Evolutionary conservation across 2,797 vertebrate genomes (phyloP).

Genomic region (Perodicticus potto): DNA sequence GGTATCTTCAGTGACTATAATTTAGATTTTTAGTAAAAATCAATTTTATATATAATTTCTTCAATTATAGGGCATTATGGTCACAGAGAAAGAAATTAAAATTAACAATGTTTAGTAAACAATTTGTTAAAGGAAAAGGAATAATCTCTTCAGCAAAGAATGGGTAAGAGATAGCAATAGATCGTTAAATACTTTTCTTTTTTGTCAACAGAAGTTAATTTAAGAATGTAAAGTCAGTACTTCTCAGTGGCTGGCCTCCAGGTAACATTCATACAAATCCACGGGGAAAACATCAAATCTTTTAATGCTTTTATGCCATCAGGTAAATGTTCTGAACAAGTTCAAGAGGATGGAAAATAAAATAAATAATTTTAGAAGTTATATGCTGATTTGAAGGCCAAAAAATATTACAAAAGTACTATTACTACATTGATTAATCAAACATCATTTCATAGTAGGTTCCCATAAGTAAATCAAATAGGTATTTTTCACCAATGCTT

Average conservation of each 20-base stretch:
- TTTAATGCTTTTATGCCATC: conserved; percentile 65
- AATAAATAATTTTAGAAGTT: conserved; percentile 17
- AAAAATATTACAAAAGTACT: conserved; percentile 9
- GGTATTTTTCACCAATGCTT: background rate
- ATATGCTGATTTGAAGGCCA: conserved; percentile 49
- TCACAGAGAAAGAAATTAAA: conserved; percentile 58
- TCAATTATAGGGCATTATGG: background rate
- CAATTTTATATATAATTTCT: background rate
- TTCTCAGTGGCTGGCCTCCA: conserved; percentile 66
- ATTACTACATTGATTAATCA: background rate
- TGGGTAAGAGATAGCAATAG: conserved; percentile 12
- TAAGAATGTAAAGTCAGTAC: conserved; percentile 70
- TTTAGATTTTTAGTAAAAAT: background rate
- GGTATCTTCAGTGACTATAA: background rate
- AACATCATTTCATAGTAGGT: background rate
- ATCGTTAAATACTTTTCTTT: conserved; percentile 69
- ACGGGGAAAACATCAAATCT: conserved; percentile 15
- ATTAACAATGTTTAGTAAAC: conserved; percentile 38
- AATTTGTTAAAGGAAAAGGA: conserved; percentile 58
- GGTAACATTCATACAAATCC: background rate
- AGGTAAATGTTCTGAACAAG: conserved; percentile 75
- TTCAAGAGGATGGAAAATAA: conserved; percentile 60
- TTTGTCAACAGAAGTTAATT: conserved; percentile 67
- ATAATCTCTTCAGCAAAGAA: conserved; percentile 21
- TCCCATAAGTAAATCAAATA: background rate